Evolutionary conservation across 2,888 invertebrate species (phyloP), one percentile per base, ranked within the genome.

Genomic region (Gari tellinella): DNA sequence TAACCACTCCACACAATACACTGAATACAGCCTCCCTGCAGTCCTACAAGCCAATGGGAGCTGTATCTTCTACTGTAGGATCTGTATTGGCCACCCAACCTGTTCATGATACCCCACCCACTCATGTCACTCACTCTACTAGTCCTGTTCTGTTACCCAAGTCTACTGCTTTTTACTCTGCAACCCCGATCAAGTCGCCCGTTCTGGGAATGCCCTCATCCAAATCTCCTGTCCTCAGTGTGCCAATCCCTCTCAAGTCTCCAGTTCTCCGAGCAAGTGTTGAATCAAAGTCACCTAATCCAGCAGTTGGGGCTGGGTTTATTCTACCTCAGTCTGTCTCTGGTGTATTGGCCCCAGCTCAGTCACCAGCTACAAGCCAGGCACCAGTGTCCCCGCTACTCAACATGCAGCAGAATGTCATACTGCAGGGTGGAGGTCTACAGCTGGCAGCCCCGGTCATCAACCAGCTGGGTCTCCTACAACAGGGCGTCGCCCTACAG

Each of bases 381-480:
- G 25, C 61, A 4, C n/a, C 60, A 21, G 49, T 72, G 10, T 75
- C 79, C 21, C 79, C 79, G 2, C 25, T 79, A 23, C 31, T 79
- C 1, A 70, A 67, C 53, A 40, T 74, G 37, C 72, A 74, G n/a
- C 72, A 64, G 21, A 49, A 62, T 10, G 55, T 65, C 1, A 23
- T 79, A 1, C 49, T 79, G 37, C 61, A 56, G 14, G 68, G 64
- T 38, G 61, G 58, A 19, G 72, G 73, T 15, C 21, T 78, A 12
- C 78, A 66, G 21, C 53, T 74, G 5, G 65, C 79, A 1, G 74
- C 65, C 40, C 74, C 72, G 40, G 23, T 73, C 8, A 46, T 77
- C 0, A 72, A 69, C 23, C 68, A 43, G 23, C 17, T 76, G 23
- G 78, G 78, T 7, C 41, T 78, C 21, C n/a, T 76, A 23, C 64